Evolutionary conservation across 2,888 invertebrate genomes (phyloP).

Genomic region (Trichogramma dendrolimi): DNA sequence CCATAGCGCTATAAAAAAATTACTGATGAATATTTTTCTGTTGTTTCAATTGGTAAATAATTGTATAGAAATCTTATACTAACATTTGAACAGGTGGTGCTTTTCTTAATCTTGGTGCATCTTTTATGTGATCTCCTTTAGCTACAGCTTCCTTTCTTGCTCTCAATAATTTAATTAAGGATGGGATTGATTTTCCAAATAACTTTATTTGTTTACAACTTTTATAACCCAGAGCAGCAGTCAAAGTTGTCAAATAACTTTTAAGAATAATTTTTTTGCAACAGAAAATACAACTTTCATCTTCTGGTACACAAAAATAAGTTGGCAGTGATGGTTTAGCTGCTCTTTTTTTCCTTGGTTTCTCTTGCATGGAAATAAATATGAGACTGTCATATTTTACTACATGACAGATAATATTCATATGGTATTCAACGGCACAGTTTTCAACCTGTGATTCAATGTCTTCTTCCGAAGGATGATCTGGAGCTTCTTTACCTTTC

Average conservation of each 20-base stretch:
- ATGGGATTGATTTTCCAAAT: conserved; percentile 39
- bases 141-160: conserved; percentile 30
- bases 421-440: conserved; percentile 25
- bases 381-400: conserved; percentile 33
- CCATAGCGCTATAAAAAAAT: conserved; percentile 35
- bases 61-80: conserved; percentile 12
- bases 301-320: conserved; percentile 39
- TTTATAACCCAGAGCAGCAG: conserved; percentile 32
- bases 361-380: conserved; percentile 35
- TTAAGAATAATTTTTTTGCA: conserved; percentile 31
- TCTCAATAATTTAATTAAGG: conserved; percentile 38
- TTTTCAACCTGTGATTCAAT: conserved; percentile 31
- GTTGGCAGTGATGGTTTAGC: conserved; percentile 20
- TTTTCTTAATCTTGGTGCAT: conserved; percentile 24
- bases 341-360: conserved; percentile 13
- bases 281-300: conserved; percentile 40
- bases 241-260: conserved; percentile 30
- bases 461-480: conserved; percentile 23
- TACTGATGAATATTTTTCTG: neutral
- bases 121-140: conserved; percentile 16
- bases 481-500: conserved; percentile 6
- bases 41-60: conserved; percentile 4
- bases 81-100: conserved; percentile 33
- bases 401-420: conserved; percentile 34
- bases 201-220: conserved; percentile 35